These are phyloP conservation scores for Tenualosa ilisha DNA, from an alignment of 2,797 vertebrate genomes.

Conservation along the genomic window DNA sequence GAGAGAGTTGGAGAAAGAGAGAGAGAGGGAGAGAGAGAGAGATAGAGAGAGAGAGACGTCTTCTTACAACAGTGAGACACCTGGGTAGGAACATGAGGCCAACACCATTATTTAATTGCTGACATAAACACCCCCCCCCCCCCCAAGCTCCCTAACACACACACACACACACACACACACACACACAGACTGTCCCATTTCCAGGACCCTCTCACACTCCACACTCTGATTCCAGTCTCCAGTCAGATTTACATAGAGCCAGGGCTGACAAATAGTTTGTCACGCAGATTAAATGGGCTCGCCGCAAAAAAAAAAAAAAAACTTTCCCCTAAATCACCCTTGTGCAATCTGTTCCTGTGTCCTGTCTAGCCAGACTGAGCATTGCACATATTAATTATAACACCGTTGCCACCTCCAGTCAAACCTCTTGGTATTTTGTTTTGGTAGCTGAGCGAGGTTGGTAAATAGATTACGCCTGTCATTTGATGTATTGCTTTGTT, in stretches of 20 bases:
- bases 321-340: not conserved
- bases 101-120: slow-evolving; percentile 3
- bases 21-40: not conserved
- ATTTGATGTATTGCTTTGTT: not conserved
- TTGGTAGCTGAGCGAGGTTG: not conserved
- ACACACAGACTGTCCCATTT: not conserved
- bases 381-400: slow-evolving; percentile 10
- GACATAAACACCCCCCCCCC: not conserved
- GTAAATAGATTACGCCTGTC: slow-evolving; percentile 3
- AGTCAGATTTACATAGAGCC: slow-evolving; percentile 11
- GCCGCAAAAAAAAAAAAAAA: not conserved
- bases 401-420: not conserved
- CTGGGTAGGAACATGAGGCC: not conserved
- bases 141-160: not conserved
- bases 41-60: not conserved
- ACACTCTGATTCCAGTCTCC: not conserved
- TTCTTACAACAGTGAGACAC: slow-evolving; percentile 1
- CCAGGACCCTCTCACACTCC: not conserved
- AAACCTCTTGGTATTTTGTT: not conserved
- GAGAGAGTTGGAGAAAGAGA: not conserved
- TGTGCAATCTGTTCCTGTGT: slow-evolving; percentile 1
- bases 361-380: not conserved
- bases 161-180: slow-evolving; percentile 7
- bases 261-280: slow-evolving; percentile 4
- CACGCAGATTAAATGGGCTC: slow-evolving; percentile 15